phyloP scores from a whole-genome alignment of 2,888 invertebrate species.

The Falcaria lacertinaria region DNA sequence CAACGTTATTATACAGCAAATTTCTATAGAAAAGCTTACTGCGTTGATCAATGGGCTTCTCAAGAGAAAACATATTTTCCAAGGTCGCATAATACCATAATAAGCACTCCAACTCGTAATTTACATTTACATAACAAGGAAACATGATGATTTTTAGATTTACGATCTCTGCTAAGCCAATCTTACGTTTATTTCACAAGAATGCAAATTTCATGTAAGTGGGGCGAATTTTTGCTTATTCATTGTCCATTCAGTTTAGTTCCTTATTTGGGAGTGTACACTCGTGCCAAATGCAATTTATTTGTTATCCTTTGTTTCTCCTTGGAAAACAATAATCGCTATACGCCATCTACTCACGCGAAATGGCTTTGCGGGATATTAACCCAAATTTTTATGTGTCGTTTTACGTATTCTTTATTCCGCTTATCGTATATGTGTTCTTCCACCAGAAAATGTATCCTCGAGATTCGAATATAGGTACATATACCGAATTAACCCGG shows the following conservation, averaged over 20 bases:
- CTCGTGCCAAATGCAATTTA: constrained; percentile 51
- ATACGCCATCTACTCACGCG: constrained; percentile 9
- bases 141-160: constrained; percentile 19
- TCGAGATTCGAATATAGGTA: too few relatives aligned
- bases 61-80: constrained; percentile 24
- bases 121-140: constrained; percentile 21
- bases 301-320: constrained; percentile 31
- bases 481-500: too few relatives aligned
- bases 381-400: constrained; percentile 12
- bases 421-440: not conserved
- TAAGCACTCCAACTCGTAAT: not conserved
- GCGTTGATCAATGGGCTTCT: constrained; percentile 29
- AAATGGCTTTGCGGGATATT: constrained; percentile 8
- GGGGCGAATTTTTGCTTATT: constrained; percentile 55
- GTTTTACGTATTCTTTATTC: constrained; percentile 7
- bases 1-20: constrained; percentile 40
- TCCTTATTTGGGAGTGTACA: constrained; percentile 35
- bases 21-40: constrained; percentile 36
- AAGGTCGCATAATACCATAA: constrained; percentile 17
- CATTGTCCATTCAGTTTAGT: constrained; percentile 48
- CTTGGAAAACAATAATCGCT: constrained; percentile 13
- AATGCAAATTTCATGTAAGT: constrained; percentile 53
- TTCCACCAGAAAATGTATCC: not conserved
- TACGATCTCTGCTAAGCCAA: constrained; percentile 8
- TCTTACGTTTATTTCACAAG: constrained; percentile 18